Base-by-base conservation (phyloP, 37 sponge, comb jelly and placozoan genomes). In the Petrosia ficiformis region DNA sequence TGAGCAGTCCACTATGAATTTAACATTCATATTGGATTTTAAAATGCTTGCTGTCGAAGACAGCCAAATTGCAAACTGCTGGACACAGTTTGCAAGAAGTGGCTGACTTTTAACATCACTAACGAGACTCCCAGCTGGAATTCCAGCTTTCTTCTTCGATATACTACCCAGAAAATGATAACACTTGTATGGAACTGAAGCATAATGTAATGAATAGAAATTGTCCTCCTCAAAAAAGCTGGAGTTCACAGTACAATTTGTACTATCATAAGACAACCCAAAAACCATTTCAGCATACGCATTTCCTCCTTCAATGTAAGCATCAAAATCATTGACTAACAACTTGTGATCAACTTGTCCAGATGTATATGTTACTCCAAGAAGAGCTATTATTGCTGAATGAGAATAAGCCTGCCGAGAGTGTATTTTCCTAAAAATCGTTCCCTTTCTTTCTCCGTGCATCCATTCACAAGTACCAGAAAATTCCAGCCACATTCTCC, bases 41-140 rank as follows among this genome's bases (percentile, higher is more conserved):
- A 75, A 39, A 36, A 34, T 68, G 5, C 35, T 34, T 68, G 75
- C 75, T 59, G 59, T 35, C 37, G 37, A 29, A 11, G 38, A 19
- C 1, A 59, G 8, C 58, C 36, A 75, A 34, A 75, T 59, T 57
- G 59, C 36, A 30, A 75, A 75, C 37, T 75, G 75, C 59, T 59
- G 38, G 36, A 75, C 75, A 59, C 75, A 52, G 33, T 75, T 75
- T 19, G 60, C 64, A 31, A 75, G 39, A 29, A 75, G 60, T 25
- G 75, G 75, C 31, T 57, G 36, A 34, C 34, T 34, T 58, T 58
- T 6, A 57, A 75, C 21, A 10, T 36, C 59, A 36, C 16, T 30
- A 4, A 59, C 37, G n/a, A n/a, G n/a, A n/a, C n/a, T n/a, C n/a
- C n/a, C n/a, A n/a, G n/a, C n/a, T n/a, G 52, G 42, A 24, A 72